Base-by-base conservation (phyloP, 2,797 vertebrate species). In the Ctenochaetus hawaiiensis region DNA sequence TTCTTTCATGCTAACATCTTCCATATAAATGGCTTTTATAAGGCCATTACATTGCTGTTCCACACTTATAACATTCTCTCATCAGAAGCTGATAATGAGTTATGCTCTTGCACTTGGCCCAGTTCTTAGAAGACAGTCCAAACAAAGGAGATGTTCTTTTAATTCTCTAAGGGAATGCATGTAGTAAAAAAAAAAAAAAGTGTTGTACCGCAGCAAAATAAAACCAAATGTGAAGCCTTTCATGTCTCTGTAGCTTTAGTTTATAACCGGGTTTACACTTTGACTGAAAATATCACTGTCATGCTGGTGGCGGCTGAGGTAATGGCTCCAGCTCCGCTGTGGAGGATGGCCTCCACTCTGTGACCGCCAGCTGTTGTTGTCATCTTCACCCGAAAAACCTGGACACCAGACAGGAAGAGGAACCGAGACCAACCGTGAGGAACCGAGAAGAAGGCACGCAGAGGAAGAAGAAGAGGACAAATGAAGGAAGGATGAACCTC, bases 211-310 rank as follows among this genome's bases (percentile, higher is more conserved):
- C 89, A 89, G 81, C 59, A 66, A 91, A 90, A 90, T 84, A 88
- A 93, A 92, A 91, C 80, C 88, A 85, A 92, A 91, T 82, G 87
- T 20, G 39, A 82, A 74, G 79, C 61, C 90, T 93, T 92, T 89
- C 81, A 92, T 92, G 91, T 92, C 70, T 73, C 81, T 78, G 81
- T 84, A 89, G 82, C 86, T 85, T 78, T 26, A 59, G 81, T 91
- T 93, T 93, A 90, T 90, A 82, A 90, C 72, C 39, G 85, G 72
- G 69, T 89, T 92, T 85, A 87, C 48, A n/a, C 82, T 77, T 57
- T 44, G 81, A 79, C 92, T 91, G 90, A 94, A 92, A 94, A 93
- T 91, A 87, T 89, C 91, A 92, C 89, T 93, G 92, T 90, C 88
- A 88, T 93, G 87, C 75, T 81, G 72, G 69, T 79, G 81, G 81